A percentile compares a stretch with the other conserved stretches of the same genome.
phyloP scores from a whole-genome alignment of 2,113 vertebrate species.

The Amphiprion percula region DNA sequence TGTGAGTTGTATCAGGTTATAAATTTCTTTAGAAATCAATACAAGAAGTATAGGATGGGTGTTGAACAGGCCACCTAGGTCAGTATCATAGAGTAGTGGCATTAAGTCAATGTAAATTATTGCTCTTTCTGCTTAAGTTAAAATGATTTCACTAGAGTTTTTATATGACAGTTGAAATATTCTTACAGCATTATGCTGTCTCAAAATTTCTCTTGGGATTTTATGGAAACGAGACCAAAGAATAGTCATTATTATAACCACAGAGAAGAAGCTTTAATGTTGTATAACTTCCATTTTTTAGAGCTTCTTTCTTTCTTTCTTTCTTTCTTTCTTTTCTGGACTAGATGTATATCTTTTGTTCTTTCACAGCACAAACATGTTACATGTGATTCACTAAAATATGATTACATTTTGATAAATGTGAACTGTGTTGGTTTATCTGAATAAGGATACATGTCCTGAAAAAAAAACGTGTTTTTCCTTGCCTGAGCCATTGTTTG shows the following conservation, averaged over 20 bases:
- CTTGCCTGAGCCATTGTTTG: conserved; percentile 17
- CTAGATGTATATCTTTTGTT: not conserved
- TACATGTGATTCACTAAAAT: not conserved
- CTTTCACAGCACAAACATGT: not conserved
- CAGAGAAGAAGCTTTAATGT: not conserved
- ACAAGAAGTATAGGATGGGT: not conserved
- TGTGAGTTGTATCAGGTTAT: not conserved
- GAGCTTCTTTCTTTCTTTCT: not conserved
- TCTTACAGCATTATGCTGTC: not conserved
- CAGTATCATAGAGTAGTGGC: too few species aligned
- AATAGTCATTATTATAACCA: not conserved
- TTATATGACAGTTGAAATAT: conserved; percentile 1
- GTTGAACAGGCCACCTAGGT: too few species aligned
- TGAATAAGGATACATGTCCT: not conserved
- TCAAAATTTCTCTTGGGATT: not conserved
- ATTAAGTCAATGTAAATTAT: not conserved
- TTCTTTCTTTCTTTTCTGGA: not conserved
- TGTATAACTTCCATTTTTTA: not conserved
- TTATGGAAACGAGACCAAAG: not conserved
- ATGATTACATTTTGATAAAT: not conserved
- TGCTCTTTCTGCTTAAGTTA: too few species aligned
- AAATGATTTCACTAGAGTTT: too few species aligned
- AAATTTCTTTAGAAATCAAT: not conserved
- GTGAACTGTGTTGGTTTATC: not conserved
- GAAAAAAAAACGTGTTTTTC: not conserved